These are phyloP conservation scores for Gorsachius goisagi DNA, from an alignment of 2,113 vertebrate genomes.

Conservation along the genomic window DNA sequence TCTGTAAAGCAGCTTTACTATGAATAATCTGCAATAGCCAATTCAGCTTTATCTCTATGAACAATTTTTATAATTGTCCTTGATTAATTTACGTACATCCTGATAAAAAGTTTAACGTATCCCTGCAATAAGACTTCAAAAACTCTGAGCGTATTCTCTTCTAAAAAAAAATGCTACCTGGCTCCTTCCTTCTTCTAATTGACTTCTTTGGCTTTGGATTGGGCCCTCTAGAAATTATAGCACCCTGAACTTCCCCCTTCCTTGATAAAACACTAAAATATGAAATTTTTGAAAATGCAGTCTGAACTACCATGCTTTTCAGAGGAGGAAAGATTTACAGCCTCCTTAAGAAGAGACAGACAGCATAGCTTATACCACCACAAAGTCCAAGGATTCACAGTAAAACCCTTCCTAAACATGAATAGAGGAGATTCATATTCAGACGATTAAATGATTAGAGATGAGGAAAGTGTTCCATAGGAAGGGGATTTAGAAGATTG, in stretches of 20 bases:
- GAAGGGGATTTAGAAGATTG: neutral
- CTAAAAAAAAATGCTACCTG: neutral
- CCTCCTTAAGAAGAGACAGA: neutral
- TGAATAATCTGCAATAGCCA: neutral
- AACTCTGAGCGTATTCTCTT: neutral
- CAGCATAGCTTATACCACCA: neutral
- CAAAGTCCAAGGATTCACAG: slow-evolving; percentile 2
- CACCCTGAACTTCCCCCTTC: neutral
- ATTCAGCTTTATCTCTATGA: neutral
- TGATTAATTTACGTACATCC: neutral
- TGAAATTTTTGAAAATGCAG: neutral
- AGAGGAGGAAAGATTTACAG: neutral
- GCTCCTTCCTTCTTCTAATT: neutral
- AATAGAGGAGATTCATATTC: neutral
- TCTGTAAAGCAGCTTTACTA: neutral
- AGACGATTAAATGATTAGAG: slow-evolving; percentile 1
- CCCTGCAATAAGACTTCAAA: neutral
- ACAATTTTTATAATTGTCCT: neutral
- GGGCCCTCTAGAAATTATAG: neutral
- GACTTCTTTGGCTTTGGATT: neutral
- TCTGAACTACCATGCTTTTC: neutral
- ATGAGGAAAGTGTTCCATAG: neutral
- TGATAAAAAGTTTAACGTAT: neutral
- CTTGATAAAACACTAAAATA: neutral
- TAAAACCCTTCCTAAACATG: neutral